Percentiles rank a stretch among this genome's conserved stretches.
These are phyloP conservation scores for Apocheima hispidaria DNA, from an alignment of 2,888 invertebrate genomes.

Conservation along the genomic window DNA sequence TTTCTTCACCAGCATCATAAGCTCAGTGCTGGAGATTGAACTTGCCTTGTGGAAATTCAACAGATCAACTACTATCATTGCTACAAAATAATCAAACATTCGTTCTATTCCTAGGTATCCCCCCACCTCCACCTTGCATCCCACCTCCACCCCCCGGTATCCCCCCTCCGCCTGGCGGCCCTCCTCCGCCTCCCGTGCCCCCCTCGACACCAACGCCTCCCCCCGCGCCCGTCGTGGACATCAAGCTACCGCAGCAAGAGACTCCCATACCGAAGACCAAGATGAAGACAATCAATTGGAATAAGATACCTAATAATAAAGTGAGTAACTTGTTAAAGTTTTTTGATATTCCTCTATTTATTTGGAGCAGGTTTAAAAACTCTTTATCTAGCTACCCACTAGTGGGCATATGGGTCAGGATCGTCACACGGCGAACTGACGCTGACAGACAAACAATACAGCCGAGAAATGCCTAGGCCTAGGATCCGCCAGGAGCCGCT, in stretches of 20 bases:
- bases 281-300: conserved; percentile 99
- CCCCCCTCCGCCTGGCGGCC: conserved; percentile 74
- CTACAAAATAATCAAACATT: not conserved
- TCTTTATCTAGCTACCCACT: too few relatives aligned
- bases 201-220: conserved; percentile 71
- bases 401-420: too few relatives aligned
- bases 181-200: conserved; percentile 73
- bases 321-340: conserved; percentile 75
- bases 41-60: not conserved
- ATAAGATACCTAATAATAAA: conserved; percentile 97
- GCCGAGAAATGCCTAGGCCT: too few relatives aligned
- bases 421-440: too few relatives aligned
- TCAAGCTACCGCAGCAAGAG: conserved; percentile 94
- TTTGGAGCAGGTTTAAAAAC: too few relatives aligned
- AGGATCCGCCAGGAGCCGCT: too few relatives aligned
- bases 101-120: conserved; percentile 49
- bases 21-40: not conserved
- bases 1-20: too few relatives aligned
- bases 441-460: too few relatives aligned
- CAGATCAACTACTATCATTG: not conserved
- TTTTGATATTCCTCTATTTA: not conserved
- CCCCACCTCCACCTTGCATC: conserved; percentile 46
- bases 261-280: conserved; percentile 97
- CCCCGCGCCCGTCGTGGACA: conserved; percentile 70
- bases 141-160: conserved; percentile 52